A percentile compares a stretch with the other conserved stretches of the same genome.
Conservation (phyloP, 1,140 invertebrate genomes). For the Orius insidiosus region DNA sequence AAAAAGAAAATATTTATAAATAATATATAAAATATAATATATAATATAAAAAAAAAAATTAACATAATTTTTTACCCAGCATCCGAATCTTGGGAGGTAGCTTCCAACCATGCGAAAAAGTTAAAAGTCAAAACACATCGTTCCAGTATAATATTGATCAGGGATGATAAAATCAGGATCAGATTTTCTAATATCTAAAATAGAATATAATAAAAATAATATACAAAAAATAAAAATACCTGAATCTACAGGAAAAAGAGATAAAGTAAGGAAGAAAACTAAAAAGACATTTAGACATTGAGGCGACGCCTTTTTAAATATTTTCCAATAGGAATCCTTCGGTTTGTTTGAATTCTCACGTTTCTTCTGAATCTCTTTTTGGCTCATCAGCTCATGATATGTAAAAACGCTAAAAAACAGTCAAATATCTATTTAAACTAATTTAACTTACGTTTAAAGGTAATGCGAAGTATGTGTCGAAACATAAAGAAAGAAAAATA, state of each 20-base stretch:
- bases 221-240: slow-evolving; percentile 29
- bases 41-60: too few relatives aligned
- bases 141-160: slow-evolving; percentile 44
- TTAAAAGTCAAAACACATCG: slow-evolving; percentile 89
- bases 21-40: too few relatives aligned
- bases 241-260: slow-evolving; percentile 78
- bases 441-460: slow-evolving; percentile 80
- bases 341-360: slow-evolving; percentile 26
- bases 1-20: too few relatives aligned
- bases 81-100: slow-evolving; percentile 54
- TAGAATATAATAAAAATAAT: slow-evolving; percentile 15
- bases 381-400: slow-evolving; percentile 48
- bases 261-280: slow-evolving; percentile 81
- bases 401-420: slow-evolving; percentile 86
- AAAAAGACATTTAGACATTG: slow-evolving; percentile 88
- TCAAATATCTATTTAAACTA: too few relatives aligned
- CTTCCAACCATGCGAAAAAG: slow-evolving; percentile 85
- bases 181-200: slow-evolving; percentile 37
- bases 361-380: slow-evolving; percentile 33
- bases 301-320: slow-evolving; percentile 57
- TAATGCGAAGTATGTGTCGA: slow-evolving; percentile 90
- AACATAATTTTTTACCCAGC: slow-evolving; percentile 75
- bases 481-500: slow-evolving; percentile 84
- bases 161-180: slow-evolving; percentile 41
- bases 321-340: slow-evolving; percentile 45